A percentile compares a stretch with the other conserved stretches of the same genome.
These are phyloP conservation scores for Aquatica leii DNA, from an alignment of 2,888 invertebrate species.

Conservation along the genomic window DNA sequence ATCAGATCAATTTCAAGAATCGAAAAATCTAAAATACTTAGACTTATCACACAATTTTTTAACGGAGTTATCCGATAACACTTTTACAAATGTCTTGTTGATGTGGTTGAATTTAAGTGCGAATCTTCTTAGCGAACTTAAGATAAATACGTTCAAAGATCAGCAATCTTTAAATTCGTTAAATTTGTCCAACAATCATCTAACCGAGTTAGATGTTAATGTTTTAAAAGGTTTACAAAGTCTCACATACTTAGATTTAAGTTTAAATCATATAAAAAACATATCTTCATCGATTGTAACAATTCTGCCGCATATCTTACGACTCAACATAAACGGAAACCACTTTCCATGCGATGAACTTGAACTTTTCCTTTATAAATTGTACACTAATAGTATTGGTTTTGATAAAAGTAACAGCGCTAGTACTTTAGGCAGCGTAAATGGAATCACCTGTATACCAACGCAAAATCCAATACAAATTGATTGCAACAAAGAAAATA, in stretches of 20 bases:
- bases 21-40: background rate
- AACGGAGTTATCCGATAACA: background rate
- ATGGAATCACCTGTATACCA: background rate
- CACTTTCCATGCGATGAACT: background rate
- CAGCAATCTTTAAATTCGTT: background rate
- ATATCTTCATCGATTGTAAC: too few relatives aligned
- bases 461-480: background rate
- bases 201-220: background rate
- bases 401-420: too few relatives aligned
- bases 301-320: too few relatives aligned
- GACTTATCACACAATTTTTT: background rate
- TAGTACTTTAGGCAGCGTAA: background rate
- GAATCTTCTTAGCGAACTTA: background rate
- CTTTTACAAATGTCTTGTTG: background rate
- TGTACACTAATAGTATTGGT: too few relatives aligned
- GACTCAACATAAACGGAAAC: background rate
- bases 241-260: background rate
- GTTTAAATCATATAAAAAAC: background rate
- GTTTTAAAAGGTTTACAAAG: background rate
- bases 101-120: background rate
- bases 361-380: too few relatives aligned
- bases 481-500: background rate
- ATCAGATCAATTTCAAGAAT: background rate
- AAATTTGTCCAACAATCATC: constrained; percentile 12
- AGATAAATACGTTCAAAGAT: background rate